Evolutionary conservation across 2,888 invertebrate species (phyloP), one percentile per base, ranked within the genome.

Genomic region (Parnassius glacialis): DNA sequence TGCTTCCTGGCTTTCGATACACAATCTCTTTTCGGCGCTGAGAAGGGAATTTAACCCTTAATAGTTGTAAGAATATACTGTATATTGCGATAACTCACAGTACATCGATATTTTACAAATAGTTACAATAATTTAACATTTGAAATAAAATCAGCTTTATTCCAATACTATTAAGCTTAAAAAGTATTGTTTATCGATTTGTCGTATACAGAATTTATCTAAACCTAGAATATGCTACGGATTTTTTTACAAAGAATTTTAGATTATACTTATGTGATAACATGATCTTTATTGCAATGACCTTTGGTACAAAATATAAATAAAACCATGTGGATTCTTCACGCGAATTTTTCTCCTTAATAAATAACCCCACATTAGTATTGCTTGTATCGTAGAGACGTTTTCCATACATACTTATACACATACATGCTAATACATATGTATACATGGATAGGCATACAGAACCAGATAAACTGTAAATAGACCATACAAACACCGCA

Each of bases 1-100:
- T 81, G 89, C 90, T 90, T 90, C 90, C 91, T 90, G 87, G 86
- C 90, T 90, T 90, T 87, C 87, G 87, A 85, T 85, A 84, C 83
- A 82, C 80, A 79, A 83, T 83, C 82, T 81, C 73, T 74, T 72
- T 73, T 74, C 69, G 55, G 64, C 71, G 68, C 72, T 70, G 70
- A 75, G 75, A 78, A 69, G 65, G 76, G 68, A 87, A 78, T 85
- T 75, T 87, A 72, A 74, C 73, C 81, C 83, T 81, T 90, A 88
- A 70, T 57, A 41, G 0, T 67, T 59, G 64, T 56, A 67, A 64
- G 59, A 44, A 75, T 73, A 85, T 78, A 84, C 81, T 69, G 72
- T 65, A 83, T 71, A 81, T 79, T 87, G 57, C 80, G 75, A 78
- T 84, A 80, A 70, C 79, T 64, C 62, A 69, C 66, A 64, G 67